Evolutionary conservation across 2,113 vertebrate species (phyloP), one percentile per base, ranked within the genome.

Genomic region (Nycticebus coucang): DNA sequence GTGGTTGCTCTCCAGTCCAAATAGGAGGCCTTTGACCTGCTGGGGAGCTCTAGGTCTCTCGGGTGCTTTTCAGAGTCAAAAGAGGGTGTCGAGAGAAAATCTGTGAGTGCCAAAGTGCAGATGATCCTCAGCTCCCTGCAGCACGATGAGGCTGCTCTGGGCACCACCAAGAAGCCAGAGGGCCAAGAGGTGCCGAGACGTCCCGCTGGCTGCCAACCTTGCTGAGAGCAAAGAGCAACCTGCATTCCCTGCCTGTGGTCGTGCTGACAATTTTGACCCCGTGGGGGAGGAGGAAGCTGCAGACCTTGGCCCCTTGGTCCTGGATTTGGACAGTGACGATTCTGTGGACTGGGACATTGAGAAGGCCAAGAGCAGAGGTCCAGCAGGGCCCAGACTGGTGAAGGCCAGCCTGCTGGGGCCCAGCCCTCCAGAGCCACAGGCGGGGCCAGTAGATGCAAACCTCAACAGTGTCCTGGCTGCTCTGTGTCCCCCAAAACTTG

Each of bases 331-430:
- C 93, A 99, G 99, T 0, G 99, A 99, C 0, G 99, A 99, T 91
- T 99, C 99, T 0, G 99, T 99, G 89, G 99, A 99, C 98, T 94
- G 99, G 83, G 99, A 98, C 71, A 99, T 99, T 12, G 99, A 99
- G 91, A 99, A 99, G 97, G 98, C 99, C 50, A 99, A 98, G 96
- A 98, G 98, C 77, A 98, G 97, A 15, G 78, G 41, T 41, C 86
- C 0, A 13, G 41, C 93, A 13, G 96, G 77, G 69, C 91, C 96
- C 0, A 18, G 72, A 88, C 97, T 2, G 3, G 26, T 1, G 53
- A 53, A 2, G 1, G 5, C 30, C 89, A 18, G 35, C 30, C 59
- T 2, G 81, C 95, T 78, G 83, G 86, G 45, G 60, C 97, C 1
- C 96, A 86, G 57, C 74, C 53, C 26, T 91, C 97, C 2, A 86